These are phyloP conservation scores for Cyanoderma ruficeps DNA, from an alignment of 2,113 vertebrate species.

Conservation along the genomic window DNA sequence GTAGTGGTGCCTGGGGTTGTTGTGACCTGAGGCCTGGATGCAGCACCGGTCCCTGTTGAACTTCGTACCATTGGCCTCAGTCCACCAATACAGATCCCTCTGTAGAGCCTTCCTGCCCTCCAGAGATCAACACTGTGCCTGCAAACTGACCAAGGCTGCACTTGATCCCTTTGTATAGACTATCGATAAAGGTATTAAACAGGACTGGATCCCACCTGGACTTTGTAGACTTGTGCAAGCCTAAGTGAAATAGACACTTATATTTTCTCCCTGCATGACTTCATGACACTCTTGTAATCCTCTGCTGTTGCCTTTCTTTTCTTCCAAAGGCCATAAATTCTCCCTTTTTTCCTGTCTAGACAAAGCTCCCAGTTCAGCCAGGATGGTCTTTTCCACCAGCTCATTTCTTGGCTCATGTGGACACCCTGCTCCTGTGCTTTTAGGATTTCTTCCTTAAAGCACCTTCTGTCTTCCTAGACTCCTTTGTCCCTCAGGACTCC, in stretches of 20 bases:
- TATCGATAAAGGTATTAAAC: not conserved
- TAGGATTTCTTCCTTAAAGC: not conserved
- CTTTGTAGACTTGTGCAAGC: not conserved
- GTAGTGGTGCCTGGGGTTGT: not conserved
- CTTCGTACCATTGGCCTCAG: too few species aligned
- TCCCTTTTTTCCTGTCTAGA: not conserved
- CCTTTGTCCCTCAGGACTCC: not conserved
- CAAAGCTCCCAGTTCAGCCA: not conserved
- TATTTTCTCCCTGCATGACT: not conserved
- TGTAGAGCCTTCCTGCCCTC: not conserved
- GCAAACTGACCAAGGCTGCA: not conserved
- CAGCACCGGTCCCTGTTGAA: not conserved
- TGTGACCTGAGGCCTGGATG: not conserved
- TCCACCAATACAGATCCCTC: not conserved
- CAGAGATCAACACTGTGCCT: not conserved
- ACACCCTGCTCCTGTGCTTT: not conserved
- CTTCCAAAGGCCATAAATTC: not conserved
- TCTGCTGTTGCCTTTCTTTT: not conserved
- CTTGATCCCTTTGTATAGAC: not conserved
- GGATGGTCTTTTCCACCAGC: not conserved
- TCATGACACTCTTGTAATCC: not conserved
- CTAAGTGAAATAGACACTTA: not conserved
- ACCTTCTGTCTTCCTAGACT: not conserved
- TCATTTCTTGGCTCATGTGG: not conserved
- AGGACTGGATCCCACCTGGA: not conserved